A percentile compares a stretch with the other conserved stretches of the same genome.
These are phyloP conservation scores for Naso thynnoides DNA, from an alignment of 2,797 vertebrate genomes.

Conservation along the genomic window DNA sequence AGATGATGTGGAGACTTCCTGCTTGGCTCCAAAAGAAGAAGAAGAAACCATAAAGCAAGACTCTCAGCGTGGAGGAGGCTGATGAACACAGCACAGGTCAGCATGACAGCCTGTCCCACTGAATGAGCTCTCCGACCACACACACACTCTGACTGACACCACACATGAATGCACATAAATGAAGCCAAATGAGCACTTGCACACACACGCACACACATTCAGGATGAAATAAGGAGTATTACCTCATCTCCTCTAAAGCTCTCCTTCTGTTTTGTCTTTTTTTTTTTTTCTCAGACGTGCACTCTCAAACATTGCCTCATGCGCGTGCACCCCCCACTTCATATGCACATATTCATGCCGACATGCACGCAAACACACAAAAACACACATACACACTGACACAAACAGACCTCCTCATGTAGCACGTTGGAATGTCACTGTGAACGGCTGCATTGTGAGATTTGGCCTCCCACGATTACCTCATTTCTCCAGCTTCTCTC, in stretches of 20 bases:
- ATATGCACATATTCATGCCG: conserved; percentile 71
- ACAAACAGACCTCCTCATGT: conserved; percentile 76
- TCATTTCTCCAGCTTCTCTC: conserved; percentile 77
- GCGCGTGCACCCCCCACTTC: conserved; percentile 45
- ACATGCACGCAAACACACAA: conserved; percentile 26
- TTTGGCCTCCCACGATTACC: conserved; percentile 75
- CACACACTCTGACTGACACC: conserved; percentile 40
- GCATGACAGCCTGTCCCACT: conserved; percentile 19
- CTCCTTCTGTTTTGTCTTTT: conserved; percentile 61
- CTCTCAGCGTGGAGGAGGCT: conserved; percentile 27
- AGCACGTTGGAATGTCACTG: conserved; percentile 72
- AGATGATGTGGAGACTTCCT: conserved; percentile 40
- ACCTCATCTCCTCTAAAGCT: conserved; percentile 74
- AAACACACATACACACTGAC: conserved; percentile 31
- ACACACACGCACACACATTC: conserved; percentile 29
- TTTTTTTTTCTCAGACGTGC: conserved; percentile 57
- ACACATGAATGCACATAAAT: conserved; percentile 35
- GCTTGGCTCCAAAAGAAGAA: conserved; percentile 33
- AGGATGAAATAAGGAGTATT: conserved; percentile 64
- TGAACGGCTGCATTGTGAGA: conserved; percentile 79
- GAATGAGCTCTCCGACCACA: conserved; percentile 55
- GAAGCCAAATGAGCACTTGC: conserved; percentile 10
- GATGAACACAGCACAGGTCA: conserved; percentile 27
- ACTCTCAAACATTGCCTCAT: conserved; percentile 62
- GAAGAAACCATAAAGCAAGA: conserved; percentile 35